Conservation (phyloP, 2,113 vertebrate genomes). For the Chloroceryle aenea region DNA sequence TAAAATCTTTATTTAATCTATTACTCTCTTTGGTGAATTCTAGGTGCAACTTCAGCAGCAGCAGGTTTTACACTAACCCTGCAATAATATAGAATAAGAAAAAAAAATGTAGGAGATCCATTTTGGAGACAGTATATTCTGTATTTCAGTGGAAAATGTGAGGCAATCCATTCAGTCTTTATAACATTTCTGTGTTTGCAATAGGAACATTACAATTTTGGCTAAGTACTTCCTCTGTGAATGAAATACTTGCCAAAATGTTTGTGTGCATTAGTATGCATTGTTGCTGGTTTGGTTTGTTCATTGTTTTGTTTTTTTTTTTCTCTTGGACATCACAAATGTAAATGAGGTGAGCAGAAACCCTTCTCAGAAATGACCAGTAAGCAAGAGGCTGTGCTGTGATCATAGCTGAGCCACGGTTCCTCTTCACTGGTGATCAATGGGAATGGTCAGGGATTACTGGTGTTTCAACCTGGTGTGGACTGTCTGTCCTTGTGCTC, state of each 20-base stretch:
- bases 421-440: not conserved
- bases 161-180: not conserved
- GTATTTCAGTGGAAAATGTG: not conserved
- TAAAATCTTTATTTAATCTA: not conserved
- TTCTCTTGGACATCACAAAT: not conserved
- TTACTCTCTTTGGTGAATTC: not conserved
- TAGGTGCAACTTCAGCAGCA: not conserved
- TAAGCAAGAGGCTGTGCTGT: not conserved
- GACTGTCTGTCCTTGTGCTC: not conserved
- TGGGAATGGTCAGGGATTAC: not conserved
- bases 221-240: not conserved
- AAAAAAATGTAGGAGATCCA: not conserved
- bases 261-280: not conserved
- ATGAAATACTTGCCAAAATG: not conserved
- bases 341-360: not conserved
- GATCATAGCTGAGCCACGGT: not conserved
- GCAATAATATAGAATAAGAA: not conserved
- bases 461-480: not conserved
- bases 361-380: not conserved
- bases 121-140: not conserved
- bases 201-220: not conserved
- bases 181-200: not conserved
- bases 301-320: accelerated
- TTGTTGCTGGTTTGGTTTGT: not conserved
- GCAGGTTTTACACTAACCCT: not conserved